These are phyloP conservation scores for Catostylus mosaicus DNA, from an alignment of 30 jellyfish, hydroid and myxozoan species.

Conservation along the genomic window DNA sequence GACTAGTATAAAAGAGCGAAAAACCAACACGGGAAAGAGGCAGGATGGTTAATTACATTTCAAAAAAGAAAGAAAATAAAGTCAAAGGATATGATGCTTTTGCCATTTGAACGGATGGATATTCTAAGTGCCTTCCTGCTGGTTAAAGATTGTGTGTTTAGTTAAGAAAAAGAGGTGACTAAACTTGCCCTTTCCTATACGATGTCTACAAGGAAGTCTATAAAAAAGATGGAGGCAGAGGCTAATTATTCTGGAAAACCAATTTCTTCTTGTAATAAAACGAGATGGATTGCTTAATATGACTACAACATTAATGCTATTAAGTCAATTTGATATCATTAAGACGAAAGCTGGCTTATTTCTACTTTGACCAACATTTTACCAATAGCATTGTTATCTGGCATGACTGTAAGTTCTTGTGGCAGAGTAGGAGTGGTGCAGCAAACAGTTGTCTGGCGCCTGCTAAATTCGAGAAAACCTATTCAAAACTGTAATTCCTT, in stretches of 20 bases:
- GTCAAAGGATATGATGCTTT: slow-evolving; percentile 1
- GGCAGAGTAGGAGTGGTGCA: slow-evolving; percentile 44
- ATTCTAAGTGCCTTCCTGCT: slow-evolving; percentile 19
- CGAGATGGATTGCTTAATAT: slow-evolving; percentile 1
- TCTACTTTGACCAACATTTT: slow-evolving; percentile 1
- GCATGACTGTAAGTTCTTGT: slow-evolving; percentile 32
- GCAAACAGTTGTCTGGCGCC: slow-evolving; percentile 44
- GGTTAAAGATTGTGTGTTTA: not conserved
- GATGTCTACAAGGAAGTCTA: slow-evolving; percentile 22
- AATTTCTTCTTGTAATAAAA: not conserved
- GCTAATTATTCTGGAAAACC: not conserved
- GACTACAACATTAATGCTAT: slow-evolving; percentile 1
- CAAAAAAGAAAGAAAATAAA: not conserved
- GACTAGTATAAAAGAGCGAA: not conserved
- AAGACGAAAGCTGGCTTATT: slow-evolving; percentile 2
- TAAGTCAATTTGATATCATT: slow-evolving; percentile 16
- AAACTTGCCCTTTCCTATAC: slow-evolving; percentile 6
- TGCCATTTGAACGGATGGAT: slow-evolving; percentile 33
- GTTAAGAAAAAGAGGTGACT: slow-evolving; percentile 15
- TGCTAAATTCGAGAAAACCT: not conserved
- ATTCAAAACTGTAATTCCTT: not conserved
- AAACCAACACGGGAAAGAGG: slow-evolving; percentile 47
- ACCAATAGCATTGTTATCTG: slow-evolving; percentile 24
- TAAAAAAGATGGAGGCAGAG: not conserved
- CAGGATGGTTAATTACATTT: slow-evolving; percentile 16